phyloP scores from a whole-genome alignment of 1,140 invertebrate genomes.

The Reticulitermes speratus region DNA sequence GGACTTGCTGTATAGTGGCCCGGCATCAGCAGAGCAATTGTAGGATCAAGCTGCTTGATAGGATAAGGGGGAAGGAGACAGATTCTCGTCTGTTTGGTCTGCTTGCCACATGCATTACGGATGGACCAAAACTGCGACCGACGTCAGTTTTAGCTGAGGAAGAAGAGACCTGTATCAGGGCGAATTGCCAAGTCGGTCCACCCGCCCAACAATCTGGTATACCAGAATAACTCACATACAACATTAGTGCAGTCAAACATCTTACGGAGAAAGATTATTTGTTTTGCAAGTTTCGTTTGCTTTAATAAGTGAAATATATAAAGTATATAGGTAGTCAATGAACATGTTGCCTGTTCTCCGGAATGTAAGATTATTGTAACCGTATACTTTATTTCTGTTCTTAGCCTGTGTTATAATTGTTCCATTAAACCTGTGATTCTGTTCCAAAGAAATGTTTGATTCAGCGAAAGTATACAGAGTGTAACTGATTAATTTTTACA shows the following conservation, averaged over 20 bases:
- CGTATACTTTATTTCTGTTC: too few relatives aligned
- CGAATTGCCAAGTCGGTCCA: neutral
- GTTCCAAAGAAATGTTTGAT: too few relatives aligned
- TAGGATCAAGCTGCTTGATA: neutral
- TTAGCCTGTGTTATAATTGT: too few relatives aligned
- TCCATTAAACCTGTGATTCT: too few relatives aligned
- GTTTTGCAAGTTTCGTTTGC: too few relatives aligned
- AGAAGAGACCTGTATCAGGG: neutral
- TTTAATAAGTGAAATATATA: too few relatives aligned
- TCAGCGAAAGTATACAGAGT: too few relatives aligned
- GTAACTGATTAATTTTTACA: too few relatives aligned
- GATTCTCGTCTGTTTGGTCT: conserved; percentile 5
- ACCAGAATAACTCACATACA: neutral
- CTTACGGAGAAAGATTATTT: neutral
- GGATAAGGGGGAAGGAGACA: neutral
- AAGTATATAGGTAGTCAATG: too few relatives aligned
- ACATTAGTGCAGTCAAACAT: neutral
- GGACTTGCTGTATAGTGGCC: neutral
- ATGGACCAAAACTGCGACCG: neutral
- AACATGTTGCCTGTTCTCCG: too few relatives aligned
- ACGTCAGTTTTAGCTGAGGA: conserved; percentile 11
- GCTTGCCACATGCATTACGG: conserved; percentile 1
- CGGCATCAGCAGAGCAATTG: neutral
- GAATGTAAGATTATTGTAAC: too few relatives aligned
- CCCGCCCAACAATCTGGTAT: neutral